Conservation (phyloP, 2,888 invertebrate genomes). For the Nomada fucata region DNA sequence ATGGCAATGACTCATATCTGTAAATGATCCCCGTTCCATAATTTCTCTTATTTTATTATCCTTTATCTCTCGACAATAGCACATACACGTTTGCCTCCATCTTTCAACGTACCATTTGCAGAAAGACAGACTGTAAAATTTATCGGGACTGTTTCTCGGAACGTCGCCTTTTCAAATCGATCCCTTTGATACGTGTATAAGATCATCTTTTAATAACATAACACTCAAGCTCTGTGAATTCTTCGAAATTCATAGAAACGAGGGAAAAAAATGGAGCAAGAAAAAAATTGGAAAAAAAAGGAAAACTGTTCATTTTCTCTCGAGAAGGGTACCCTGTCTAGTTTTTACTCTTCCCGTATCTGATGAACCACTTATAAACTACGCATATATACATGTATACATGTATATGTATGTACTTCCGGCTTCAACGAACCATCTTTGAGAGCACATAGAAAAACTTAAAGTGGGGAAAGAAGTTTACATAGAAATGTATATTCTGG, state of each 20-base stretch:
- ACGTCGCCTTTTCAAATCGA: background rate
- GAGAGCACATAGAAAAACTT: background rate
- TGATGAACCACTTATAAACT: slow-evolving; percentile 21
- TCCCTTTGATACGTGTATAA: background rate
- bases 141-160: slow-evolving; percentile 1
- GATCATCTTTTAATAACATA: background rate
- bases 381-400: background rate
- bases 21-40: slow-evolving; percentile 12
- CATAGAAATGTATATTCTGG: too few species aligned
- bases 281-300: background rate
- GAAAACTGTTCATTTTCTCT: slow-evolving; percentile 16
- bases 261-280: background rate
- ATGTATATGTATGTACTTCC: background rate
- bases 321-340: slow-evolving; percentile 53
- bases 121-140: background rate
- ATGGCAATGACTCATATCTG: slow-evolving; percentile 12
- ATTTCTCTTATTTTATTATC: slow-evolving; percentile 34
- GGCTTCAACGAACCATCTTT: background rate
- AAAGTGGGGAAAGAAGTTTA: background rate
- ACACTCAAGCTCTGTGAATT: background rate
- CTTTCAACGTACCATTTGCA: background rate
- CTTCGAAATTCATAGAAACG: background rate
- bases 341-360: slow-evolving; percentile 51
- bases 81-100: background rate
- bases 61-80: slow-evolving; percentile 35